phyloP scores from a whole-genome alignment of 2,888 invertebrate species.

The Apeira syringaria region DNA sequence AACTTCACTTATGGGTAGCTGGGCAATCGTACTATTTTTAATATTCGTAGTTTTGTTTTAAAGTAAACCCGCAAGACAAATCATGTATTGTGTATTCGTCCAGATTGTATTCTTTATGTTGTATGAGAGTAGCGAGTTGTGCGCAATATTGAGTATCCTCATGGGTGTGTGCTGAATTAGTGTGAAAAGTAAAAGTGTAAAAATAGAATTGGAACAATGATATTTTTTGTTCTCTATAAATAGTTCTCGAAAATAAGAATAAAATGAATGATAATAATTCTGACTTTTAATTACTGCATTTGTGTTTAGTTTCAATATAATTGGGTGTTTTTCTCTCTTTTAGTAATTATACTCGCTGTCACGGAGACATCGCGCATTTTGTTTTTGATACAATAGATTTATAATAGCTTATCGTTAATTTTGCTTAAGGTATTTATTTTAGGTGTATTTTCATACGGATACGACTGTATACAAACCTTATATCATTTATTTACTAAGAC shows the following conservation, averaged over 20 bases:
- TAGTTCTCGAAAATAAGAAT: slow-evolving; percentile 58
- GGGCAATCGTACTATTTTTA: slow-evolving; percentile 80
- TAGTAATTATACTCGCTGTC: slow-evolving; percentile 35
- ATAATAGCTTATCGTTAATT: slow-evolving; percentile 73
- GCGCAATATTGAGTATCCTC: slow-evolving; percentile 53
- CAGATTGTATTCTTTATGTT: slow-evolving; percentile 54
- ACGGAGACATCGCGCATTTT: slow-evolving; percentile 68
- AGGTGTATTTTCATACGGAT: slow-evolving; percentile 79
- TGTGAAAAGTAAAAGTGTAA: slow-evolving; percentile 34
- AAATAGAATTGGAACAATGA: slow-evolving; percentile 40
- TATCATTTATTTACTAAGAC: slow-evolving; percentile 20
- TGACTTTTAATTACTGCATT: slow-evolving; percentile 76
- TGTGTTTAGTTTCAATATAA: slow-evolving; percentile 55
- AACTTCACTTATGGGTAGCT: slow-evolving; percentile 81
- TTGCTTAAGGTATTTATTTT: slow-evolving; percentile 83
- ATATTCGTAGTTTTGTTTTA: slow-evolving; percentile 66
- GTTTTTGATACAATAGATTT: slow-evolving; percentile 57
- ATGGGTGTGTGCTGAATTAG: slow-evolving; percentile 28
- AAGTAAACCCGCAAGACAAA: slow-evolving; percentile 58
- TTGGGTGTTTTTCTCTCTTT: slow-evolving; percentile 40
- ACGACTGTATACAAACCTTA: slow-evolving; percentile 73
- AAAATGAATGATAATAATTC: slow-evolving; percentile 65
- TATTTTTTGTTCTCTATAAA: slow-evolving; percentile 44
- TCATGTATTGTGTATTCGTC: slow-evolving; percentile 66
- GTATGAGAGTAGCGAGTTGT: slow-evolving; percentile 41